Evolutionary conservation across 2,797 vertebrate genomes (phyloP).

Genomic region (Falco novaeseelandiae): DNA sequence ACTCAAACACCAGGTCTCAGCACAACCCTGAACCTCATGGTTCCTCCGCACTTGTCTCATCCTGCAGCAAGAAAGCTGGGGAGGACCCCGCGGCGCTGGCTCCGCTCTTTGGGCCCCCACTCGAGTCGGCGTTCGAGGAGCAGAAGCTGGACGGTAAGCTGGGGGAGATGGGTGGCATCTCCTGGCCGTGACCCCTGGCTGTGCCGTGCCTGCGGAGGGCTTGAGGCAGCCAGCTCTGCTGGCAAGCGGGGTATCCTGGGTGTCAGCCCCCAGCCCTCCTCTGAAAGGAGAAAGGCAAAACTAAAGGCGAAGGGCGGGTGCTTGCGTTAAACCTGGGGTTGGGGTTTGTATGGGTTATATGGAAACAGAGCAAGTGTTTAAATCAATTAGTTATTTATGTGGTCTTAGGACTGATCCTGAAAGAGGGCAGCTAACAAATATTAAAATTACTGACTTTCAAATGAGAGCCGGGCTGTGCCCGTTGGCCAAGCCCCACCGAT

Average conservation of each 20-base stretch:
- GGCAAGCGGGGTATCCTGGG: no score
- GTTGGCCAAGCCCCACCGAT: background rate
- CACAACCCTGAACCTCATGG: accelerated
- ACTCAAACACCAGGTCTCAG: accelerated
- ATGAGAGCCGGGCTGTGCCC: accelerated
- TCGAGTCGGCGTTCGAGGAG: constrained; percentile 88
- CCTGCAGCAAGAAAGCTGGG: constrained; percentile 79
- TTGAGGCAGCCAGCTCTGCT: background rate
- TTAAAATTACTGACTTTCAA: background rate
- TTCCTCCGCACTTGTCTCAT: background rate
- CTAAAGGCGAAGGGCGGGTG: accelerated
- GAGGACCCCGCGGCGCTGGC: constrained; percentile 80
- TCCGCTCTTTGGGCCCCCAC: constrained; percentile 87
- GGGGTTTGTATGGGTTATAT: accelerated
- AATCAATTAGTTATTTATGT: background rate
- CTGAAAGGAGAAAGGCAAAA: accelerated
- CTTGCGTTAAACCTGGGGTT: accelerated
- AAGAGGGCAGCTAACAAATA: background rate
- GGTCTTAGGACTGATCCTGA: background rate
- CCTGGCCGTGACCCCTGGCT: background rate
- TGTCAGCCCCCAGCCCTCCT: background rate
- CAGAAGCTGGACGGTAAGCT: constrained; percentile 88
- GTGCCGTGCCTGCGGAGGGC: accelerated
- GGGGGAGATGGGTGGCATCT: accelerated
- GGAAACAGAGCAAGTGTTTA: background rate